A percentile compares a stretch with the other conserved stretches of the same genome.
These are phyloP conservation scores for Proteles cristata DNA, from an alignment of 2,113 vertebrate species.

Conservation along the genomic window DNA sequence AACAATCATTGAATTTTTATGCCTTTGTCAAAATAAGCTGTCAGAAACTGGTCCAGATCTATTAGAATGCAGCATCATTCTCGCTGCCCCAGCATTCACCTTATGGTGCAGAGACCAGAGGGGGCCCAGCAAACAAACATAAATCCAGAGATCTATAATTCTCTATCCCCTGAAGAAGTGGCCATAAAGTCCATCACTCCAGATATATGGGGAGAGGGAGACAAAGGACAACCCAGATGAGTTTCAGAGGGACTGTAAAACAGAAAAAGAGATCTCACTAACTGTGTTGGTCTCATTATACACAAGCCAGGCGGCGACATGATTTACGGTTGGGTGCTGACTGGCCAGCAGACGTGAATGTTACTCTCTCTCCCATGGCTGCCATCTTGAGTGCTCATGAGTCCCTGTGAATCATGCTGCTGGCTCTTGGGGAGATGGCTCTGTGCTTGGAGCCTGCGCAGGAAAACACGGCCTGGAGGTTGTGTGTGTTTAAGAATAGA, in stretches of 20 bases:
- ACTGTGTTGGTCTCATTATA: background rate
- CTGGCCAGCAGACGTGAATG: background rate
- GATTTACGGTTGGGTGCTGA: background rate
- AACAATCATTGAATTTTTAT: constrained; percentile 69
- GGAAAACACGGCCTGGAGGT: background rate
- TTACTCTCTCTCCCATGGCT: background rate
- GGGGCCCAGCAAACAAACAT: constrained; percentile 33
- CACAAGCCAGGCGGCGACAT: background rate
- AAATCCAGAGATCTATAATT: constrained; percentile 66
- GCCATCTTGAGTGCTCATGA: background rate
- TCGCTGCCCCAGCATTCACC: constrained; percentile 54
- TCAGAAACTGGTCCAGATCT: constrained; percentile 46
- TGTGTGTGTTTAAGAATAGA: background rate
- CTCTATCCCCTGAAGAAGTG: constrained; percentile 55
- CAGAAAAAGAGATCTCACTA: constrained; percentile 56
- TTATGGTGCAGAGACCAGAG: constrained; percentile 12
- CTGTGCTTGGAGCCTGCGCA: background rate
- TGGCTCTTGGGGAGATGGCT: background rate
- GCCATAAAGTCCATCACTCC: constrained; percentile 66
- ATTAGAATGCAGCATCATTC: constrained; percentile 45
- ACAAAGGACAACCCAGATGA: constrained; percentile 55
- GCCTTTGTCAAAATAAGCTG: constrained; percentile 72
- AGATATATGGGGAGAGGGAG: constrained; percentile 56
- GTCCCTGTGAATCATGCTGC: background rate
- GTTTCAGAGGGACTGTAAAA: constrained; percentile 59